Base-by-base conservation (phyloP, 2,888 invertebrate species). In the Achlya flavicornis region DNA sequence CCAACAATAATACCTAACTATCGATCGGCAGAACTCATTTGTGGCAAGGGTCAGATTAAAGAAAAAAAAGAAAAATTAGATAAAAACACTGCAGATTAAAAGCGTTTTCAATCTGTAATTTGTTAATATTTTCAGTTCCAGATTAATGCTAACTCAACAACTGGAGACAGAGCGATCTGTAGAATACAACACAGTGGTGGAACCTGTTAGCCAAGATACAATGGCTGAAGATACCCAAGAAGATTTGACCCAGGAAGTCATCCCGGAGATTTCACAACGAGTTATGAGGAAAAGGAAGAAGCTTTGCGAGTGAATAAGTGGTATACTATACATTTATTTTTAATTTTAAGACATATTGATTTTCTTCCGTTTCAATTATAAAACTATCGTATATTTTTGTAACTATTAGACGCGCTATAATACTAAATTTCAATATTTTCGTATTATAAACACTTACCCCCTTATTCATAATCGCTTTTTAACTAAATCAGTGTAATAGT, bases 181-280 rank as follows among this genome's bases (percentile, higher is more conserved):
- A 43, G 73, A 66, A 43, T 65, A 77, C 61, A 58, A 64, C 1
- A 61, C 64, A 1, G 66, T 66, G 0, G 76, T 76, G 62, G 72
- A 66, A 58, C 65, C 63, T 59, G 64, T 19, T 7, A 63, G 32
- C 26, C 64, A 58, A 26, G 72, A 65, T 53, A 69, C 60, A 63
- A 64, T 63, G 8, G 41, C 74, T 0, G 83, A 85, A 61, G 79
- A 79, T 0, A 26, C 26, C 26, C 26, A 26, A 26, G 65, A 81
- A 1, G 76, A 84, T 11, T 48, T 77, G 3, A 80, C 81, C 0
- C 83, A 87, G 61, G 81, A 87, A 0, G 73, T 80, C 3, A 84
- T 84, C 46, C 84, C 85, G 0, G 90, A 89, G 68, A 80, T 85
- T n/a, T 86, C 88, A 0, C 88, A 88, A 66, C 72, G 87, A 58